A percentile compares a stretch with the other conserved stretches of the same genome.
These are phyloP conservation scores for Cerceris rybyensis DNA, from an alignment of 2,888 invertebrate genomes.

Conservation along the genomic window DNA sequence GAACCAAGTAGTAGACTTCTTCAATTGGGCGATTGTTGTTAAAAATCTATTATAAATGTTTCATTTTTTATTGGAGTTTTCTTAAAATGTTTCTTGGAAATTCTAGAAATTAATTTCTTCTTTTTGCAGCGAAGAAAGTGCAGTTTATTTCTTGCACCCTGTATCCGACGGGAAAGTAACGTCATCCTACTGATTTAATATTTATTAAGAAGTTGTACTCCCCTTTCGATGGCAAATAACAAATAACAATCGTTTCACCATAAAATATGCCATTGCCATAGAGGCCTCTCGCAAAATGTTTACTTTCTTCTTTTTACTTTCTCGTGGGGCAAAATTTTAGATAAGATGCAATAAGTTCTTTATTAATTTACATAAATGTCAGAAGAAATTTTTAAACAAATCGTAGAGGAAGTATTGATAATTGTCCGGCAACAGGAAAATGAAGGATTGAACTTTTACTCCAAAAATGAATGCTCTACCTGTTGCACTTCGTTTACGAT, in stretches of 20 bases:
- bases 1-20: not conserved
- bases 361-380: not conserved
- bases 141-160: no score
- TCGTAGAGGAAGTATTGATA: slow-evolving; percentile 14
- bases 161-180: no score
- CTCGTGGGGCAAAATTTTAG: not conserved
- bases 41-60: no score
- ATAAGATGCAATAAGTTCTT: not conserved
- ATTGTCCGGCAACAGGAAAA: slow-evolving; percentile 18
- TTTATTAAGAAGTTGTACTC: not conserved
- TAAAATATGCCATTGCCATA: not conserved
- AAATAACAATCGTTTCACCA: not conserved
- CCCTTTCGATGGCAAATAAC: not conserved
- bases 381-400: not conserved
- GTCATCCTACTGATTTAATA: no score
- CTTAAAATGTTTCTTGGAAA: no score
- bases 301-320: not conserved
- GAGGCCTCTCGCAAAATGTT: not conserved
- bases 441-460: slow-evolving; percentile 25
- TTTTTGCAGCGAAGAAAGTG: no score
- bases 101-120: no score
- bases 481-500: slow-evolving; percentile 57
- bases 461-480: slow-evolving; percentile 51
- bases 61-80: no score
- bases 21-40: not conserved